Percentiles rank a stretch among this genome's conserved stretches.
phyloP scores from a whole-genome alignment of 1,140 invertebrate genomes.

The Elymnias hypermnestra region DNA sequence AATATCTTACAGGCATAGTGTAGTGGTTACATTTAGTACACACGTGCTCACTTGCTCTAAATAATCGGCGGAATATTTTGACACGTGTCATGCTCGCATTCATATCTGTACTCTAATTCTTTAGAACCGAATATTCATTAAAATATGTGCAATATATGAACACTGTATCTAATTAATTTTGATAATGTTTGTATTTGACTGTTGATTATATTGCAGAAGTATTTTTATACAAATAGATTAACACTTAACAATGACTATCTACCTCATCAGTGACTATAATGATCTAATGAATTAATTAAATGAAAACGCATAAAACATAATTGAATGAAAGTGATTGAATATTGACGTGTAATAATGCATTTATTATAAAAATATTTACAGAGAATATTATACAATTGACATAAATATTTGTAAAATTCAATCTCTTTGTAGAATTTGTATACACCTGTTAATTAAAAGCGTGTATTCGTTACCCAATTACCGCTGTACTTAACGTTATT shows the following conservation, averaged over 20 bases:
- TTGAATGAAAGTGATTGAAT: constrained; percentile 5
- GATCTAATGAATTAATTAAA: constrained; percentile 26
- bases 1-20: too few species aligned
- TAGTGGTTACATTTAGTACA: too few species aligned
- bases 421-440: neutral
- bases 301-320: constrained; percentile 15
- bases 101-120: constrained; percentile 18
- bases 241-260: constrained; percentile 57
- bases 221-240: constrained; percentile 71
- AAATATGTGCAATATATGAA: constrained; percentile 61
- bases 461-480: constrained; percentile 5
- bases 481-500: neutral
- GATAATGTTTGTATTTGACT: constrained; percentile 72
- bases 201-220: constrained; percentile 72
- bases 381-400: constrained; percentile 6
- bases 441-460: constrained; percentile 3
- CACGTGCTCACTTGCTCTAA: neutral
- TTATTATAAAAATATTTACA: constrained; percentile 11
- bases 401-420: neutral
- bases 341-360: constrained; percentile 3
- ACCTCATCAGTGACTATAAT: constrained; percentile 59
- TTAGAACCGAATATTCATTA: constrained; percentile 35
- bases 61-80: constrained; percentile 34
- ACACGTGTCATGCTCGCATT: constrained; percentile 22
- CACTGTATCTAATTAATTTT: constrained; percentile 65